Evolutionary conservation across 2,113 vertebrate genomes (phyloP), one percentile per base, ranked within the genome.

Genomic region (Hymenochirus boettgeri): DNA sequence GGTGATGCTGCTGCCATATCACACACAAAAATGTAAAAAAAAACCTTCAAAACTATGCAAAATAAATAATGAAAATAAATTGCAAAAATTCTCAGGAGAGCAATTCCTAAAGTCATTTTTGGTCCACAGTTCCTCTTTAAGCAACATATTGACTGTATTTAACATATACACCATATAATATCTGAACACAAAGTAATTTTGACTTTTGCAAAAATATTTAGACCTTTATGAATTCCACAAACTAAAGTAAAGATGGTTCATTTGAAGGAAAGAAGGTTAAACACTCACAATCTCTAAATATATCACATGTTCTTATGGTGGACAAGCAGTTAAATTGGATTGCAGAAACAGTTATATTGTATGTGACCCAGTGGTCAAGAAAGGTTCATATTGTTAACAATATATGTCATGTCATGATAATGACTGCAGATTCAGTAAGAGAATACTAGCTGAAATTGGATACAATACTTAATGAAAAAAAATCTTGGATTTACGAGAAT

Each of bases 321-420:
- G 65, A 47, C 56, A 69, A 53, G 17, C 46, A 53, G 65, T 69
- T 69, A 69, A 69, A 69, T 11, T 69, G 48, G 47, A 31, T 59
- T 27, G 35, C 45, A 47, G 55, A 50, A 47, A 56, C 59, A 52
- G 33, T 31, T 27, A 47, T 60, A 59, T 60, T 45, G 56, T 47
- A 69, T 42, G 47, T 60, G 65, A 69, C 64, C 64, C 23, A 4
- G 23, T 57, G 64, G 55, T 59, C 56, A 69, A 60, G 53, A 42
- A 60, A 69, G 65, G 65, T 69, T 69, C 52, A 69, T 69, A 60
- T 53, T 59, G 65, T 69, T 69, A 59, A 69, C 57, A 69, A 59
- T 69, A 60, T 53, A 69, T 69, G 65, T 69, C 65, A 69, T 69
- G 65, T 60, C 65, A 69, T 52, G 60, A 57, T 69, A 69, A 69